Evolutionary conservation across 2,113 vertebrate genomes (phyloP), one percentile per base, ranked within the genome.

Genomic region (Speoplatyrhinus poulsoni): DNA sequence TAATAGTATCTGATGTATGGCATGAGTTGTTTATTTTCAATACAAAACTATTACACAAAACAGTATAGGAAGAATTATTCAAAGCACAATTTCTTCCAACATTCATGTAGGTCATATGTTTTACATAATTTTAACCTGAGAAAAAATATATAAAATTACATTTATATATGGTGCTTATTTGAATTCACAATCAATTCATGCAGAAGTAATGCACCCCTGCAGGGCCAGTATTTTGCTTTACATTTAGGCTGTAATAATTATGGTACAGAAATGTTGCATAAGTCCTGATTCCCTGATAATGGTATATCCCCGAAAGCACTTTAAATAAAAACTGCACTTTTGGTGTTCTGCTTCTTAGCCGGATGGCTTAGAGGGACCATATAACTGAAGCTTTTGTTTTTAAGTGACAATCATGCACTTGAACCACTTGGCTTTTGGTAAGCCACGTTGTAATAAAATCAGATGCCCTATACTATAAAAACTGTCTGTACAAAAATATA

Each of bases 251-350:
- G 26, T 46, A 65, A 26, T 26, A 49, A 46, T 48, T 41, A 58
- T 57, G 7, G 3, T 53, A 46, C 2, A 36, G 61, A 1, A 62
- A 69, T 58, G 17, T 6, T 65, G 17, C 12, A 54, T 62, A 47
- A 55, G n/a, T 69, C 32, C 50, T 78, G 6, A 17, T 12, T 70
- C 47, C 67, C 16, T 72, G 3, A 6, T 76, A 75, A 78, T 65
- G 55, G 59, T 78, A 76, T 73, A 83, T 70, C 50, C 64, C 46
- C 60, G 73, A 83, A 75, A 84, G 89, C 91, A 92, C 90, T 93
- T 92, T 91, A 90, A 83, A 69, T 19, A 75, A 83, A 83, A 84
- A 77, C 76, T 82, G 88, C 88, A 91, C 90, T 87, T 91, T 87
- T 3, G 36, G 83, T 76, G 65, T 69, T 73, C 85, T 90, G 77